A percentile compares a stretch with the other conserved stretches of the same genome.
phyloP scores from a whole-genome alignment of 1,140 invertebrate genomes.

The Nylanderia fulva region DNA sequence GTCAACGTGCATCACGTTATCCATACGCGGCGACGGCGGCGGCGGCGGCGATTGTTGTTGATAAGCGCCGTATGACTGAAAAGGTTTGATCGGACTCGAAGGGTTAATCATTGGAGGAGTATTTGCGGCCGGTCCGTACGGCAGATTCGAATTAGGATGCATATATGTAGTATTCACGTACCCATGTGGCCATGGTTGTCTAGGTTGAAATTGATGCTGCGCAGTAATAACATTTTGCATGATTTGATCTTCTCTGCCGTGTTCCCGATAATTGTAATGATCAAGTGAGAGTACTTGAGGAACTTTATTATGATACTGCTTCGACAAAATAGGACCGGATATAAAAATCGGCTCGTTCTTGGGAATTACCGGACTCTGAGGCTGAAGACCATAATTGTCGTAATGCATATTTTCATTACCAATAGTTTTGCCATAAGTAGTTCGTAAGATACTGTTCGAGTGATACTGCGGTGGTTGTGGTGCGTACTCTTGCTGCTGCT shows the following conservation, averaged over 20 bases:
- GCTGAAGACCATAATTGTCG: conserved; percentile 57
- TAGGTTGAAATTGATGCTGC: conserved; percentile 78
- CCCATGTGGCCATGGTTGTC: conserved; percentile 77
- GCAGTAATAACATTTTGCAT: conserved; percentile 60
- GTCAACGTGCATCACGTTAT: conserved; percentile 72
- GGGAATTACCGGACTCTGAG: conserved; percentile 62
- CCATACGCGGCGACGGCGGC: conserved; percentile 48
- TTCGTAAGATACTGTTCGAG: conserved; percentile 59
- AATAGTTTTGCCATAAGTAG: conserved; percentile 64
- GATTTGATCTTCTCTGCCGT: conserved; percentile 57
- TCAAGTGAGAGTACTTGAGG: conserved; percentile 54
- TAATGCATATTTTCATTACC: conserved; percentile 64
- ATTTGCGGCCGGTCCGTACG: conserved; percentile 54
- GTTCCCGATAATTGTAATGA: conserved; percentile 70
- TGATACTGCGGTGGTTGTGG: conserved; percentile 73
- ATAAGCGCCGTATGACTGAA: conserved; percentile 61
- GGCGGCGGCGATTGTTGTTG: conserved; percentile 49
- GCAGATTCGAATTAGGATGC: conserved; percentile 66
- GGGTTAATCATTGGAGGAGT: conserved; percentile 63
- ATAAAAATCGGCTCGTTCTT: conserved; percentile 75
- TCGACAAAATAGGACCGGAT: conserved; percentile 59
- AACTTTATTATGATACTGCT: conserved; percentile 67
- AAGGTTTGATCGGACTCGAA: conserved; percentile 41
- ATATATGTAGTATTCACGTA: conserved; percentile 77
- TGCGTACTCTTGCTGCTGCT: conserved; percentile 66